Evolutionary conservation across 1,140 invertebrate species (phyloP).

Genomic region (Aricia agestis): DNA sequence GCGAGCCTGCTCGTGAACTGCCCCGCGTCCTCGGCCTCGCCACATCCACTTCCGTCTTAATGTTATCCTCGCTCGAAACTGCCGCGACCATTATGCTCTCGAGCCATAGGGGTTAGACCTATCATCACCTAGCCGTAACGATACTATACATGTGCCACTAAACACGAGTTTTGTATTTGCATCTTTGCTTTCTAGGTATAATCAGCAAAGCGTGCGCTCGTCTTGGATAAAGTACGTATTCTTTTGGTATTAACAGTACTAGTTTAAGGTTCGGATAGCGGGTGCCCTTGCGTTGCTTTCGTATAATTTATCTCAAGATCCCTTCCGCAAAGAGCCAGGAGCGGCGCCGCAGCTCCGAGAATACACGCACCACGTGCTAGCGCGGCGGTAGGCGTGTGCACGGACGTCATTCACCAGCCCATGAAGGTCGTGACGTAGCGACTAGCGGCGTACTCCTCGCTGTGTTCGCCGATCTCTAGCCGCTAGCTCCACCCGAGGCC

Average conservation of each 20-base stretch:
- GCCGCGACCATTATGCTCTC: conserved; percentile 64
- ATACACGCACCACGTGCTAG: conserved; percentile 41
- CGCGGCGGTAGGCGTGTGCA: conserved; percentile 43
- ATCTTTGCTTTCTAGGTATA: conserved; percentile 73
- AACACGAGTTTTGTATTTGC: conserved; percentile 38
- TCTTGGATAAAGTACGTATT: conserved; percentile 71
- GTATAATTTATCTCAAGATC: conserved; percentile 12
- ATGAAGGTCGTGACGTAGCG: conserved; percentile 69
- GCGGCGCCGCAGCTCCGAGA: background rate
- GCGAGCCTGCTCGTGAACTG: conserved; percentile 61
- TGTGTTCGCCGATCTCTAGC: conserved; percentile 53
- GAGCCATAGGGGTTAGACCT: conserved; percentile 24
- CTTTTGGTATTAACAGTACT: conserved; percentile 17
- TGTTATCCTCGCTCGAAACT: conserved; percentile 65
- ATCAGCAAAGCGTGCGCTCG: conserved; percentile 67
- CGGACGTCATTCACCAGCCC: conserved; percentile 51
- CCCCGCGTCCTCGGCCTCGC: conserved; percentile 67
- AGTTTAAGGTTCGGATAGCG: background rate
- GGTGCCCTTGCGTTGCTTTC: background rate
- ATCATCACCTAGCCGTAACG: conserved; percentile 6
- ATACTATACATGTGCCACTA: conserved; percentile 15
- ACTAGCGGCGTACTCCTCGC: conserved; percentile 56
- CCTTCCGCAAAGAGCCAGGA: conserved; percentile 6
- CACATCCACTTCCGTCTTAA: conserved; percentile 59
- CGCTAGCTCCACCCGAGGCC: conserved; percentile 47